phyloP scores from a whole-genome alignment of 2,797 vertebrate genomes.

The Enteromius trimaculatus region DNA sequence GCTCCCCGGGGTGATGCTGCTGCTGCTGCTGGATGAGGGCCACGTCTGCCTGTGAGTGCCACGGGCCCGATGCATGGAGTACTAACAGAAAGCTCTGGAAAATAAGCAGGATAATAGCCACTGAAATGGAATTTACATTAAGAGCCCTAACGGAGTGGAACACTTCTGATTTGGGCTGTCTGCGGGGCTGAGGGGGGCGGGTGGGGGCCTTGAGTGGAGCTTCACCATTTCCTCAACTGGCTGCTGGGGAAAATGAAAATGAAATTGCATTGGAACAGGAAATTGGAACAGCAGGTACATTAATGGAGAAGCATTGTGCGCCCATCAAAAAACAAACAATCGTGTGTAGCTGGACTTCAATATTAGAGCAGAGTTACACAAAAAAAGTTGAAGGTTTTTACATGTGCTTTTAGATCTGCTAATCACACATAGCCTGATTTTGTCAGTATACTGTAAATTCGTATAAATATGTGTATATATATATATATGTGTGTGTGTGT shows the following conservation, averaged over 20 bases:
- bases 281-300: conserved; percentile 49
- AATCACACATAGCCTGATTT: background rate
- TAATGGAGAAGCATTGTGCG: conserved; percentile 47
- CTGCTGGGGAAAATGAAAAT: conserved; percentile 60
- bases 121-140: conserved; percentile 87
- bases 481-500: too few species aligned
- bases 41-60: conserved; percentile 48
- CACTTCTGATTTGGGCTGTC: conserved; percentile 74
- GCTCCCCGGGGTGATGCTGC: conserved; percentile 66
- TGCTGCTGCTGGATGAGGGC: conserved; percentile 30
- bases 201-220: conserved; percentile 43
- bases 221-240: conserved; percentile 47
- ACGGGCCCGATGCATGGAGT: conserved; percentile 63
- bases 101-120: conserved; percentile 79
- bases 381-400: background rate
- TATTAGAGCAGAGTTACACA: background rate
- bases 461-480: background rate
- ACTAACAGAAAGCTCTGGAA: conserved; percentile 71
- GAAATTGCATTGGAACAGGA: conserved; percentile 43
- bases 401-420: background rate
- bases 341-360: background rate
- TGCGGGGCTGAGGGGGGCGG: conserved; percentile 68
- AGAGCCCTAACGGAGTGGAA: conserved; percentile 81
- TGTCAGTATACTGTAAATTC: background rate
- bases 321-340: conserved; percentile 51